Percentiles rank a stretch among this genome's conserved stretches.
phyloP scores from a whole-genome alignment of 2,888 invertebrate genomes.

The Octonoba sinensis region DNA sequence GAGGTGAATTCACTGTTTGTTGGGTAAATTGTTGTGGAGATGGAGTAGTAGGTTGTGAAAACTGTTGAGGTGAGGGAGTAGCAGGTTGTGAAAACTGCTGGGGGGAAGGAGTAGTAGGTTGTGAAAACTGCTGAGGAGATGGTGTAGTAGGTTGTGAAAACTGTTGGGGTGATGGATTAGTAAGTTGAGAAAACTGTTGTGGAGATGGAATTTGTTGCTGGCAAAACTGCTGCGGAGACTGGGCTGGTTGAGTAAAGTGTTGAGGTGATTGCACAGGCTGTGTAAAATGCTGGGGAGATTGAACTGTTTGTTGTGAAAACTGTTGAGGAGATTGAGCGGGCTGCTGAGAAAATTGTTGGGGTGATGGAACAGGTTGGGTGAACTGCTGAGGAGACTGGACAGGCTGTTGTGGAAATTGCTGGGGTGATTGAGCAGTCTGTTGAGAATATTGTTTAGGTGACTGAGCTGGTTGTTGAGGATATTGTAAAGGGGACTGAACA shows the following conservation, averaged over 20 bases:
- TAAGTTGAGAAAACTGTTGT: constrained; percentile 35
- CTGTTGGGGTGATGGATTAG: constrained; percentile 39
- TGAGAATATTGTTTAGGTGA: constrained; percentile 21
- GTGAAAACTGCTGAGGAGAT: constrained; percentile 36
- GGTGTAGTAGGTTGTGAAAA: constrained; percentile 25
- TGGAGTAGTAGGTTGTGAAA: not conserved
- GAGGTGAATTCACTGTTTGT: constrained; percentile 23
- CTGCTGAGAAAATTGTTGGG: constrained; percentile 3
- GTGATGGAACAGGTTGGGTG: not conserved
- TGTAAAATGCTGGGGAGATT: constrained; percentile 32
- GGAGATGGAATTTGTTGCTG: constrained; percentile 37
- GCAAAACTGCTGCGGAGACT: constrained; percentile 33
- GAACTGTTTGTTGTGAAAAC: constrained; percentile 8
- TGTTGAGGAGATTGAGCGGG: constrained; percentile 25
- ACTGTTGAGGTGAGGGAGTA: constrained; percentile 23
- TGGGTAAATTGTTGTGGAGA: constrained; percentile 37
- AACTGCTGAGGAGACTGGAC: constrained; percentile 11
- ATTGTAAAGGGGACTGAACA: constrained; percentile 19
- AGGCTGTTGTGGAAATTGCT: constrained; percentile 17
- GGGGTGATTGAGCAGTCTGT: constrained; percentile 9
- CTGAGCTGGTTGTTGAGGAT: constrained; percentile 17
- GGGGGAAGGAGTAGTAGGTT: constrained; percentile 3
- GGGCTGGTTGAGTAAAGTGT: constrained; percentile 35
- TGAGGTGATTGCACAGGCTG: constrained; percentile 33
- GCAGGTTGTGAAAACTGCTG: constrained; percentile 27